phyloP scores from a whole-genome alignment of 1,140 invertebrate species.

The Geopemphigus sp. region DNA sequence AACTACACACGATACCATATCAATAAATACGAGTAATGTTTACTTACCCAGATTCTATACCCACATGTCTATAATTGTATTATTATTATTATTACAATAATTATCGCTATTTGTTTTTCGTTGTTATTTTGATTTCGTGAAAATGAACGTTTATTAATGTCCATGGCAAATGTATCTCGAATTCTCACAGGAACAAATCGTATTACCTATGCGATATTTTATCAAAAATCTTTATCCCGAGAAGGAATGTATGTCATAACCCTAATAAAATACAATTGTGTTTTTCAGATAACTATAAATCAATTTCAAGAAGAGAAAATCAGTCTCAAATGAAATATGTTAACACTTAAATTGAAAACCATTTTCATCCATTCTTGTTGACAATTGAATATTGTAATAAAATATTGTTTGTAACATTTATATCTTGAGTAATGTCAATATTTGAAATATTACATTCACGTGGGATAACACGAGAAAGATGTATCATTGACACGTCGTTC shows the following conservation, averaged over 20 bases:
- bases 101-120: too few relatives aligned
- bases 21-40: too few relatives aligned
- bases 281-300: conserved; percentile 1
- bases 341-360: conserved; percentile 38
- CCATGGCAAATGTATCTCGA: too few relatives aligned
- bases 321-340: conserved; percentile 36
- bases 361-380: conserved; percentile 17
- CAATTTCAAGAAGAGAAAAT: conserved; percentile 4
- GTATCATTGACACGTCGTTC: neutral
- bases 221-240: neutral
- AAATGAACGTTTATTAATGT: too few relatives aligned
- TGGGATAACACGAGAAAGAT: neutral
- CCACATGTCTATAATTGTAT: too few relatives aligned
- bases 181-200: too few relatives aligned
- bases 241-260: neutral
- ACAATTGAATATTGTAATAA: conserved; percentile 43
- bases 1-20: too few relatives aligned
- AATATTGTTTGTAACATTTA: conserved; percentile 28
- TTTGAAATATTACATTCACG: conserved; percentile 37
- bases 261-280: neutral
- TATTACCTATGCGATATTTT: too few relatives aligned
- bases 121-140: too few relatives aligned
- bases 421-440: conserved; percentile 17
- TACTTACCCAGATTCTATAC: too few relatives aligned
- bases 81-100: too few relatives aligned